A percentile compares a stretch with the other conserved stretches of the same genome.
phyloP scores from a whole-genome alignment of 1,140 invertebrate species.

The Patella vulgata region DNA sequence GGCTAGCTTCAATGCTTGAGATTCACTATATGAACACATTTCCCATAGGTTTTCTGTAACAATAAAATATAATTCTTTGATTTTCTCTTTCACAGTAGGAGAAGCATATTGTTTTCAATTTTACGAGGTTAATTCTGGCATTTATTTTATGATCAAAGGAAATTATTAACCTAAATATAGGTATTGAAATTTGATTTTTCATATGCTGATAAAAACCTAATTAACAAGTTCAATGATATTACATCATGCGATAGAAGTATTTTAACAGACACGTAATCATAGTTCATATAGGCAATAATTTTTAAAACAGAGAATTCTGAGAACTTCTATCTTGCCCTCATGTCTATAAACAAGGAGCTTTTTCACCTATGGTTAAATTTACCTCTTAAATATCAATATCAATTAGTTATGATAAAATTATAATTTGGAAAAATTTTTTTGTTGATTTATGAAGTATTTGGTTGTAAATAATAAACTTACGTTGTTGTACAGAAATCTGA shows the following conservation, averaged over 20 bases:
- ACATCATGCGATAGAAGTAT: background rate
- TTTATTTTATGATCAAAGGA: background rate
- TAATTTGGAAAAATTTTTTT: too few species aligned
- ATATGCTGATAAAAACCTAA: background rate
- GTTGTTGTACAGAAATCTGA: constrained; percentile 48
- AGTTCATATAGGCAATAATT: too few species aligned
- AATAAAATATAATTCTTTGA: constrained; percentile 20
- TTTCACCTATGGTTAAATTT: too few species aligned
- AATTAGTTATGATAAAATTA: too few species aligned
- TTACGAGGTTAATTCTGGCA: background rate
- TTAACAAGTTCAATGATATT: background rate
- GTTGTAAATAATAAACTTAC: too few species aligned
- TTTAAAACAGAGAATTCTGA: too few species aligned
- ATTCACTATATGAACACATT: constrained; percentile 68
- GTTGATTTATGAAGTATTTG: too few species aligned
- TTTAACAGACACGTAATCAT: background rate
- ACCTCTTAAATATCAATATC: too few species aligned
- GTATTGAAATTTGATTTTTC: background rate
- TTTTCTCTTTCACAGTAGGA: too few species aligned
- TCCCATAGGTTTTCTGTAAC: constrained; percentile 63
- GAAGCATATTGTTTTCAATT: background rate
- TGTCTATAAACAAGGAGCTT: too few species aligned
- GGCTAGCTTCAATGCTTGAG: constrained; percentile 65
- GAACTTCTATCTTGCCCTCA: too few species aligned
- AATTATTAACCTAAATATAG: background rate